Evolutionary conservation across 2,797 vertebrate species (phyloP).

Genomic region (Triplophysa bombifrons): DNA sequence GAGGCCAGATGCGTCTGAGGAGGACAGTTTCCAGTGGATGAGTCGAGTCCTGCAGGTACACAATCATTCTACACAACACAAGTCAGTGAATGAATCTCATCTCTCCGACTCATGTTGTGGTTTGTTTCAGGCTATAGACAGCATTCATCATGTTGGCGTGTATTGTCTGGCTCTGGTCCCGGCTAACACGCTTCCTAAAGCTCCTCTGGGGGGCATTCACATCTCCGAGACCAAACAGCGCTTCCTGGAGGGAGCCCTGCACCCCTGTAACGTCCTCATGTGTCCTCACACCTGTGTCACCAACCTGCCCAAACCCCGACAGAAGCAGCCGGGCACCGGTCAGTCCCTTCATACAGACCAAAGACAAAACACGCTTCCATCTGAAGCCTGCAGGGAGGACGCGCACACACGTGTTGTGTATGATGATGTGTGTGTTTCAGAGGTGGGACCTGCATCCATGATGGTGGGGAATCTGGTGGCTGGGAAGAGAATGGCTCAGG

Average conservation of each 20-base stretch:
- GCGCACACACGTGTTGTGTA: not conserved
- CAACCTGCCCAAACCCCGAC: conserved; percentile 93
- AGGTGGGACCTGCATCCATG: conserved; percentile 96
- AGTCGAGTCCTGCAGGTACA: conserved; percentile 92
- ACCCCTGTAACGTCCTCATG: conserved; percentile 95
- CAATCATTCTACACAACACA: not conserved
- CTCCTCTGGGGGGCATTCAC: conserved; percentile 92
- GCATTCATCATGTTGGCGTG: conserved; percentile 95
- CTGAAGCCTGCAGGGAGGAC: too few relatives aligned
- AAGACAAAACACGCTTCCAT: too few relatives aligned
- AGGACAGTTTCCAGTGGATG: conserved; percentile 99
- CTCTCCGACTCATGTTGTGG: not conserved
- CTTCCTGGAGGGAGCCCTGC: conserved; percentile 90
- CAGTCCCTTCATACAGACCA: not conserved
- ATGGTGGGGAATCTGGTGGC: conserved; percentile 96
- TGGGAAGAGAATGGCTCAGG: conserved; percentile 94
- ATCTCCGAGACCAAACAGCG: conserved; percentile 95
- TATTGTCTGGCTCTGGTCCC: conserved; percentile 95
- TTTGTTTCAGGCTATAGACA: conserved; percentile 88
- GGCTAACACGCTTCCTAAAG: conserved; percentile 95
- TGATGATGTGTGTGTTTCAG: conserved; percentile 67
- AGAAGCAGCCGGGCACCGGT: conserved; percentile 90
- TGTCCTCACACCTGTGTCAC: conserved; percentile 95
- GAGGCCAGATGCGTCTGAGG: conserved; percentile 93
- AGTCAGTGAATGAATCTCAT: too few relatives aligned